phyloP scores from a whole-genome alignment of 2,797 vertebrate genomes.

The Chrosomus eos region DNA sequence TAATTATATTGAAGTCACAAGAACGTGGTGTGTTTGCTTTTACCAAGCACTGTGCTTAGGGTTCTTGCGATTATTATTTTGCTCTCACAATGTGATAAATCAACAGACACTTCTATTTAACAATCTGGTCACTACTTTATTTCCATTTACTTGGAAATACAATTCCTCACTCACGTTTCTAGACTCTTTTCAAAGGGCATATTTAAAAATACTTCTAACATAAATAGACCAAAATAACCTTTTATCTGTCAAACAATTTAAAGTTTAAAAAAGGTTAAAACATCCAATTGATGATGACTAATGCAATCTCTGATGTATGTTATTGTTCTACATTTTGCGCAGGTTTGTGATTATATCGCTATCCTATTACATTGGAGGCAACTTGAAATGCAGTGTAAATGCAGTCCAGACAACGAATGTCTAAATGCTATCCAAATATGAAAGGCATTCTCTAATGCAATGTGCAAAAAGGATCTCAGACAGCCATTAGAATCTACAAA shows the following conservation, averaged over 20 bases:
- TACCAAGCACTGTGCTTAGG: neutral
- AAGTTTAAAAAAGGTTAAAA: neutral
- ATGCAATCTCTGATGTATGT: neutral
- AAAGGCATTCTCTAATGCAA: neutral
- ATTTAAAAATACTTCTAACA: neutral
- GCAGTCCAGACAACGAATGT: neutral
- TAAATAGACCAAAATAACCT: neutral
- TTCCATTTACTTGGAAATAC: neutral
- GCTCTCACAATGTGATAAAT: neutral
- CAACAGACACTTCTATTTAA: slow-evolving; percentile 1
- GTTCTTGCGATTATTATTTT: neutral
- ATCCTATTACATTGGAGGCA: neutral
- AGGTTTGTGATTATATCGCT: neutral
- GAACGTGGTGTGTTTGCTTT: neutral
- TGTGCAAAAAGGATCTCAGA: neutral
- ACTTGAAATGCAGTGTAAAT: neutral
- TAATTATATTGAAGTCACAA: neutral
- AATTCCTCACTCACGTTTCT: neutral
- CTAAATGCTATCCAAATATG: neutral
- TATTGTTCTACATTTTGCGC: neutral
- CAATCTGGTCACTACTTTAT: neutral
- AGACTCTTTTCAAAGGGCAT: neutral
- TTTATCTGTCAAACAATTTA: neutral
- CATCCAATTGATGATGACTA: neutral
- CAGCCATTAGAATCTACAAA: neutral